Evolutionary conservation across 2,797 vertebrate species (phyloP).

Genomic region (Microhierax caerulescens): DNA sequence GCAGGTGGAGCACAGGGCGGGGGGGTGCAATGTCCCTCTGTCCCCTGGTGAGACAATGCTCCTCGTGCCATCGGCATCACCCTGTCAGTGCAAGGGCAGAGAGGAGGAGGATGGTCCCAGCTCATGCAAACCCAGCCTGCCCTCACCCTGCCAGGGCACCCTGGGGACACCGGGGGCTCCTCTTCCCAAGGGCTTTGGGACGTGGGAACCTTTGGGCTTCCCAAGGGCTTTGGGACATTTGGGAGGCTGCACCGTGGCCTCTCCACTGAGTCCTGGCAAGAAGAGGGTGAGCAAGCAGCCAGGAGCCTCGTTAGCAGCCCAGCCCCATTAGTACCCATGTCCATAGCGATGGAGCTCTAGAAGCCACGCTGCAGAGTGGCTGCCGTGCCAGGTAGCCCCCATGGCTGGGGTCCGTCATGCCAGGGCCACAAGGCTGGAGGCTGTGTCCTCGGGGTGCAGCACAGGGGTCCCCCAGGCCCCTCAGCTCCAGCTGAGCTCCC

Average conservation of each 20-base stretch:
- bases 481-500: neutral
- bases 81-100: neutral
- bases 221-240: neutral
- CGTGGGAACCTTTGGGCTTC: too few species aligned
- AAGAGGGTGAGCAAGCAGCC: neutral
- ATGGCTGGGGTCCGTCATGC: fast-evolving
- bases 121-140: neutral
- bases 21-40: neutral
- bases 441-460: fast-evolving
- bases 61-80: neutral
- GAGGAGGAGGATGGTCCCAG: neutral
- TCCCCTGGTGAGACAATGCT: fast-evolving
- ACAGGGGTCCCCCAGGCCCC: fast-evolving
- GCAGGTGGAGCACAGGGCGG: fast-evolving
- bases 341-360: neutral
- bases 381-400: neutral
- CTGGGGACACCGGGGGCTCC: neutral
- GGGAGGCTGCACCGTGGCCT: neutral
- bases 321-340: neutral
- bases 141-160: neutral
- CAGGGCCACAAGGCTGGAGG: fast-evolving
- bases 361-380: neutral
- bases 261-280: fast-evolving
- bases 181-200: neutral
- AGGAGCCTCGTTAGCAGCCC: neutral